Evolutionary conservation across 2,888 invertebrate species (phyloP), one percentile per base, ranked within the genome.

Genomic region (Scaptomyza flava): DNA sequence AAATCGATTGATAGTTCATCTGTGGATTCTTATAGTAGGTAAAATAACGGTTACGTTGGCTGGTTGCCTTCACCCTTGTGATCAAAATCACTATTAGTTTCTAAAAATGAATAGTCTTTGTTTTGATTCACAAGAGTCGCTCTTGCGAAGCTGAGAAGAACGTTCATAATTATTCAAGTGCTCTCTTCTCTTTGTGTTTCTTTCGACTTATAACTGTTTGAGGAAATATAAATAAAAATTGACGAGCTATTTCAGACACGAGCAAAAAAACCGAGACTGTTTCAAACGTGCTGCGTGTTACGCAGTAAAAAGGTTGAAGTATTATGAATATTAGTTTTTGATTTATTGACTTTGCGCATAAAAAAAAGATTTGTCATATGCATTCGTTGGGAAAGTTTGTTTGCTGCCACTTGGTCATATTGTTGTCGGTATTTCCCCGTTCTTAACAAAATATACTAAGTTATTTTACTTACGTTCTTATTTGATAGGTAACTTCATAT

Each of bases 351-450:
- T 33, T 14, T 34, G 17, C 41, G 42, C 41, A 45, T 64, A 45
- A 36, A 47, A 27, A 41, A 1, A 12, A 60, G 56, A 63, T 61
- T 77, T 63, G 77, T 74, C 72, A 77, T 77, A 31, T 23, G 20
- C 9, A 34, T 41, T 41, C 33, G 58, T 59, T 62, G 68, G 77
- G 66, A 63, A 77, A 76, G 65, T 79, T 77, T 58, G 54, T 46
- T 64, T 63, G 56, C 14, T 3, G 38, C 17, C 17, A 14, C 34
- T 46, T 53, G 63, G 62, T 47, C 36, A 52, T 57, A 46, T 41
- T 50, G 9, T 20, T 38, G 33, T 38, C 27, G 60, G 76, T 56
- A 63, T 58, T 79, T 75, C 71, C 76, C 62, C 36, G 30, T 43
- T 54, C 56, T 27, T 8, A 14, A 43, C 31, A 5, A 30, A 52